These are phyloP conservation scores for Archaeoteleia sp. DNA, from an alignment of 2,888 invertebrate genomes.

Conservation along the genomic window DNA sequence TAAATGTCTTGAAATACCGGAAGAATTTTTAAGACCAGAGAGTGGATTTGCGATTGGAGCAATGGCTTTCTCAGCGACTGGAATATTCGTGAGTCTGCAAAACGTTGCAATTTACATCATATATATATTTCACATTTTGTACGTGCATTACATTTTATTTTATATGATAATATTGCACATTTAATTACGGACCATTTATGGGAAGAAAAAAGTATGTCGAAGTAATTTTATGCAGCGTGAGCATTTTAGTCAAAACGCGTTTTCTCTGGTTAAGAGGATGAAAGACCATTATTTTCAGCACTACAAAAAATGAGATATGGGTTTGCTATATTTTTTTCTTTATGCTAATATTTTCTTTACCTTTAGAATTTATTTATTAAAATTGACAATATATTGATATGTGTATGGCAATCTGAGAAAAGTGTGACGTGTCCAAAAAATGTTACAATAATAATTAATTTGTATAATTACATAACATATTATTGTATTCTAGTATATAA, in stretches of 20 bases:
- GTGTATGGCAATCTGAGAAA: no score
- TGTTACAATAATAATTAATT: no score
- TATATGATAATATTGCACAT: no score
- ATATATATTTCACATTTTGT: conserved; percentile 1
- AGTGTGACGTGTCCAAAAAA: no score
- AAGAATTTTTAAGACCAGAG: conserved; percentile 86
- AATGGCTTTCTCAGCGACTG: conserved; percentile 90
- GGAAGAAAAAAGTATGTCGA: neutral
- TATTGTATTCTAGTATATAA: no score
- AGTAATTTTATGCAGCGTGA: conserved; percentile 8
- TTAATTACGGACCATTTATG: neutral
- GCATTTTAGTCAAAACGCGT: conserved; percentile 5
- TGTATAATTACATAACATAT: no score
- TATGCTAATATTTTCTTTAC: neutral
- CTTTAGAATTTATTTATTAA: neutral
- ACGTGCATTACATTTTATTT: neutral
- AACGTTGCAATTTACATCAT: no score
- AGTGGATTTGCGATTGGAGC: conserved; percentile 96
- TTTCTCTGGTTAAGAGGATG: neutral
- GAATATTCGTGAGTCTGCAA: conserved; percentile 85
- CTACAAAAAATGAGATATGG: conserved; percentile 11
- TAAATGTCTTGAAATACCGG: conserved; percentile 85
- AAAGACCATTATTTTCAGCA: neutral
- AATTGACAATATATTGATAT: no score
- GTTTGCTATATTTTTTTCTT: conserved; percentile 7